Percentiles rank a stretch among this genome's conserved stretches.
Evolutionary conservation across 2,797 vertebrate genomes (phyloP).

Genomic region (Coranthus polyacanthus): DNA sequence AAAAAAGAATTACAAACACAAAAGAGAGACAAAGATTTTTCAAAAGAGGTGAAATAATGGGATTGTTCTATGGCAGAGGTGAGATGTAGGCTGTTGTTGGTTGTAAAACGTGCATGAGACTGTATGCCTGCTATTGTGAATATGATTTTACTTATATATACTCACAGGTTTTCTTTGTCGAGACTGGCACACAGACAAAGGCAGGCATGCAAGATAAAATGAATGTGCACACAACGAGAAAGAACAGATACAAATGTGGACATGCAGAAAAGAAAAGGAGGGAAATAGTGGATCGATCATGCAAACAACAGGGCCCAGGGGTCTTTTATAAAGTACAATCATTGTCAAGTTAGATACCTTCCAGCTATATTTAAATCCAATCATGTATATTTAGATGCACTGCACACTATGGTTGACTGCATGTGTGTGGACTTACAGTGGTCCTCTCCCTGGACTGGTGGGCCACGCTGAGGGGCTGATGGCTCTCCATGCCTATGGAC

Average conservation of each 20-base stretch:
- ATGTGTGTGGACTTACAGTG: constrained; percentile 83
- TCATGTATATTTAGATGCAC: too few relatives aligned
- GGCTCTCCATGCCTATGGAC: constrained; percentile 85
- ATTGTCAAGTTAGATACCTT: neutral
- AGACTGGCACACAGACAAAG: constrained; percentile 43
- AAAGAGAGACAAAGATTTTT: too few relatives aligned
- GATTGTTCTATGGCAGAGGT: neutral
- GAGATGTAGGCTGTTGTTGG: neutral
- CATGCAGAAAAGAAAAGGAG: constrained; percentile 16
- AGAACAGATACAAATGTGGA: constrained; percentile 24
- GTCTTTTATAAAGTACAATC: neutral
- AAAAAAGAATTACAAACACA: too few relatives aligned
- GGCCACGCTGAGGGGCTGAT: constrained; percentile 89
- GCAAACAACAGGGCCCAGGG: neutral
- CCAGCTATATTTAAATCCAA: too few relatives aligned
- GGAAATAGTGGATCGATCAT: neutral
- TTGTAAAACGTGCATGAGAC: too few relatives aligned
- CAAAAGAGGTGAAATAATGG: neutral
- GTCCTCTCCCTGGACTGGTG: constrained; percentile 93
- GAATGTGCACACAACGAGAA: constrained; percentile 24
- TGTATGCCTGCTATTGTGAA: neutral
- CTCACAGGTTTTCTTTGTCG: constrained; percentile 74
- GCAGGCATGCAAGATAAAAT: constrained; percentile 68
- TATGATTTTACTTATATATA: constrained; percentile 38
- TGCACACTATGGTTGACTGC: too few relatives aligned